Evolutionary conservation across 30 jellyfish, hydroid and myxozoan species (phyloP), one percentile per base, ranked within the genome.

Genomic region (Cassiopea andromeda): DNA sequence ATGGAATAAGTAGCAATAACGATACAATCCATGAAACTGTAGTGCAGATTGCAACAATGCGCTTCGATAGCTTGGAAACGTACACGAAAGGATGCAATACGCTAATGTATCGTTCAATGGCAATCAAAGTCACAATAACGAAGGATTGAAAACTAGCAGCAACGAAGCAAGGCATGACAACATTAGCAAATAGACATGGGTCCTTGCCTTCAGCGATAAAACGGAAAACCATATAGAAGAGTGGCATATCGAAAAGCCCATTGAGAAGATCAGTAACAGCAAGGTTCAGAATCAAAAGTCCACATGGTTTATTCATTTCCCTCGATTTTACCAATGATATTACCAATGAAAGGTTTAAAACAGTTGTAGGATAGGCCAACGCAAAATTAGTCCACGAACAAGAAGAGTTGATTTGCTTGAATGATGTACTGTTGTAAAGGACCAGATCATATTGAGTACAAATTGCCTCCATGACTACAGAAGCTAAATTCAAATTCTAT

Each of bases 241-340:
- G 49, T 14, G 90, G 90, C 82, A 82, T 61, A 67, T 14, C 19
- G 7, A 76, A 15, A 27, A 73, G 1, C 18, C 93, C 93, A 38
- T 64, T 44, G 1, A 85, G 81, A 10, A 58, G 48, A 85, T 85
- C 93, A 19, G 93, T 74, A 1, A 85, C 9, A 18, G 85, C 93
- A 47, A 84, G 60, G 48, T 84, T 84, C 0, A 84, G 59, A 16
- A 84, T 72, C 78, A 84, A 48, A 46, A 57, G 57, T 27, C 60
- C 44, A 70, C 82, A 85, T 48, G 93, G 93, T 82, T 75, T 85
- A 7, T 44, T 59, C n/a, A 82, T 67, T 2, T 85, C 87, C 54
- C 78, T 85, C 9, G 74, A 18, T 43, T 66, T 85, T 17, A 60
- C 48, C 19, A 73, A 61, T 0, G 78, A 87, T 8, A 75, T 60